Evolutionary conservation across 2,888 invertebrate species (phyloP).

Genomic region (Papilio gigon): DNA sequence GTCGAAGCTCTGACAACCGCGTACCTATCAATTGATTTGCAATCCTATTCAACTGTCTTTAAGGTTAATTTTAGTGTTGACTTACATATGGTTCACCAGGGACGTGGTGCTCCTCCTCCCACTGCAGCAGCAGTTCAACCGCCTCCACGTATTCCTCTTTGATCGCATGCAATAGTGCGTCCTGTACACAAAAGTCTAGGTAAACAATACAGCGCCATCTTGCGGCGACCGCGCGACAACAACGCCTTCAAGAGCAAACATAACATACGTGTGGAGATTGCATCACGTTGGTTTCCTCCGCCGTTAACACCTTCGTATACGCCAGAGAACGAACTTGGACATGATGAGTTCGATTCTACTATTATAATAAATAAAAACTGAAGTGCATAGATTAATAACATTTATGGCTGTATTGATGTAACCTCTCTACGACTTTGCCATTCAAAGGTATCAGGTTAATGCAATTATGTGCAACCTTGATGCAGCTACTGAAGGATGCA

Average conservation of each 20-base stretch:
- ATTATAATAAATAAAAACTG: too few species aligned
- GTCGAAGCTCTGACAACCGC: not conserved
- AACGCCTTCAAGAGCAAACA: constrained; percentile 1
- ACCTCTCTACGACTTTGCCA: constrained; percentile 22
- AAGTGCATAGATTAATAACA: not conserved
- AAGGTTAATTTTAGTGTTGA: constrained; percentile 30
- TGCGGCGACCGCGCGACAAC: constrained; percentile 25
- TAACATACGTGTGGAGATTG: too few species aligned
- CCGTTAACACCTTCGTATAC: too few species aligned
- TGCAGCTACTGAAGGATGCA: constrained; percentile 23
- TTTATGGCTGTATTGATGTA: constrained; percentile 17
- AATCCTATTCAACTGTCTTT: not conserved
- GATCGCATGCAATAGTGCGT: constrained; percentile 96
- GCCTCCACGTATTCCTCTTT: constrained; percentile 99
- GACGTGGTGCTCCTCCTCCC: constrained; percentile 92
- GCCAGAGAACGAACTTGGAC: too few species aligned
- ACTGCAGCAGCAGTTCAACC: constrained; percentile 94
- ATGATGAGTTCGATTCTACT: too few species aligned
- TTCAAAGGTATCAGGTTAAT: constrained; percentile 25
- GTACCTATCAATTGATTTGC: not conserved
- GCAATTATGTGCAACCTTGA: constrained; percentile 36
- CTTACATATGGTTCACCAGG: constrained; percentile 90
- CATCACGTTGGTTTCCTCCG: too few species aligned
- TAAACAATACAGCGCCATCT: not conserved
- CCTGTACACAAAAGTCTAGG: constrained; percentile 74